These are phyloP conservation scores for Clepsis dumicolana DNA, from an alignment of 2,888 invertebrate species.

Conservation along the genomic window DNA sequence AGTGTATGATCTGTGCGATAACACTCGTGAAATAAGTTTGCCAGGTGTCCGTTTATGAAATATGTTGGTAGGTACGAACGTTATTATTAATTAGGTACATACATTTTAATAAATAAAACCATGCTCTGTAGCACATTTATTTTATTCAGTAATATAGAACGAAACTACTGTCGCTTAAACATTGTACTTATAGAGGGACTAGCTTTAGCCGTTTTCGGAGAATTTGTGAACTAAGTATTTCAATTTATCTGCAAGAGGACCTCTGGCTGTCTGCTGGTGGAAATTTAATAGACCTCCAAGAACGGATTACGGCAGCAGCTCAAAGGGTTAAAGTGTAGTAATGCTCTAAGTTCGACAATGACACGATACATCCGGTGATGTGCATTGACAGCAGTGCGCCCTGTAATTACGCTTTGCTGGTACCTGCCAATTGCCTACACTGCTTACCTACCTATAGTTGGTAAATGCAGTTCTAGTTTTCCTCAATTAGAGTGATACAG, in stretches of 20 bases:
- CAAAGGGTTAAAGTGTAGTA: no score
- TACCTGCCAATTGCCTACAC: neutral
- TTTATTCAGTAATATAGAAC: neutral
- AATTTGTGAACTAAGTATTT: no score
- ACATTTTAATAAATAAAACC: neutral
- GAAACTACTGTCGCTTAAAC: no score
- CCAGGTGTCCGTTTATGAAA: constrained; percentile 65
- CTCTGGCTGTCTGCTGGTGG: no score
- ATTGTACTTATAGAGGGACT: no score
- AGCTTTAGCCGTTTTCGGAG: no score
- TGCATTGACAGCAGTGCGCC: no score
- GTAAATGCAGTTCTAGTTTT: neutral
- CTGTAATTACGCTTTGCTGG: neutral
- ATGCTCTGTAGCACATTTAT: neutral
- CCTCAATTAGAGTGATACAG: neutral
- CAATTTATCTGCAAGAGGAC: no score
- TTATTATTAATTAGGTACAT: neutral
- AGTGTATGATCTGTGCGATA: constrained; percentile 18
- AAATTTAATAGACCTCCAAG: no score
- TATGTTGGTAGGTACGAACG: neutral
- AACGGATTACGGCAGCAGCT: no score
- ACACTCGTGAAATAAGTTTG: constrained; percentile 72
- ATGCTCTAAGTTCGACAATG: no score
- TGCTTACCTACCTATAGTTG: neutral
- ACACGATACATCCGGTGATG: no score